These are phyloP conservation scores for Heterohyrax brucei DNA, from an alignment of 2,797 vertebrate genomes.

Conservation along the genomic window DNA sequence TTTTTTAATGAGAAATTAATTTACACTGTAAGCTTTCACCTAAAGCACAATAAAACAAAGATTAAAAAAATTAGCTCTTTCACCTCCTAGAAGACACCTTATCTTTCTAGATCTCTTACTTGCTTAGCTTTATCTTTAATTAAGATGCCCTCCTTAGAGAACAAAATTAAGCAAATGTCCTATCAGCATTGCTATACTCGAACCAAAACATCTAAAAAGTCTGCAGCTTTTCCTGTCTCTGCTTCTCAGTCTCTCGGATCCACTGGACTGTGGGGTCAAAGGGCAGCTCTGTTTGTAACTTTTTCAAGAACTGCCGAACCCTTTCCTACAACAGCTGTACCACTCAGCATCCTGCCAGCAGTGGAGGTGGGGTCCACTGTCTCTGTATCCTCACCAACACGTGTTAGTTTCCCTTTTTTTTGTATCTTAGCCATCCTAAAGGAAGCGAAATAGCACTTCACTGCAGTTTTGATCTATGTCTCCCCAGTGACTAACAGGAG, in stretches of 20 bases:
- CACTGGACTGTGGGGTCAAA: not conserved
- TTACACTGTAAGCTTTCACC: no score
- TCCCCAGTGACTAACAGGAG: not conserved
- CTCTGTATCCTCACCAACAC: not conserved
- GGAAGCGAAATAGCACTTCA: not conserved
- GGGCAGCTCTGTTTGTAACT: not conserved
- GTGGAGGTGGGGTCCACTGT: not conserved
- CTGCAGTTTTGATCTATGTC: not conserved
- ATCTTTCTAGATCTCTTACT: not conserved
- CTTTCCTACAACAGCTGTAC: not conserved
- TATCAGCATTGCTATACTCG: not conserved
- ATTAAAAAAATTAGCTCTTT: not conserved
- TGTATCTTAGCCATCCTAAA: not conserved
- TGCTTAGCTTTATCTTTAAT: constrained; percentile 3
- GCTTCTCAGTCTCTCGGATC: not conserved
- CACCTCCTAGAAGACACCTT: not conserved
- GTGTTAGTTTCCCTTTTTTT: not conserved
- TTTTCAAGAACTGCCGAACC: not conserved
- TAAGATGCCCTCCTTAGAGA: not conserved
- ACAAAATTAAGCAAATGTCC: constrained; percentile 25
- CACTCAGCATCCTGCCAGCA: not conserved
- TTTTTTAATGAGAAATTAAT: no score
- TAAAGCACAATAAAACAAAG: no score
- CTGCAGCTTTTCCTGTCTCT: not conserved
- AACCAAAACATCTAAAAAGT: constrained; percentile 1